Conservation (phyloP, 2,113 vertebrate species). For the Brachyhypopomus gauderio region DNA sequence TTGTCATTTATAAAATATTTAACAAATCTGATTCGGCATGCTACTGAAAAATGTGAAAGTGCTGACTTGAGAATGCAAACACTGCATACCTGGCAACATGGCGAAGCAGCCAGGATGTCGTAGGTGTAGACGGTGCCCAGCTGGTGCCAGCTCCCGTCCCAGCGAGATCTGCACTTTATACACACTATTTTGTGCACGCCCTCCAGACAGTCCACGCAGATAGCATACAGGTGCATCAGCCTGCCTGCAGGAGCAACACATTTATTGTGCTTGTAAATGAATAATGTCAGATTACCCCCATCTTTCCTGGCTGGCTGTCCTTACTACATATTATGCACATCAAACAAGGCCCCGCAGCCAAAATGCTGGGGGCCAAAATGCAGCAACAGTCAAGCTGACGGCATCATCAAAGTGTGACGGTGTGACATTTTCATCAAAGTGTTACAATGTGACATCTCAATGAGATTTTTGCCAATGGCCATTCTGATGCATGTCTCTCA, state of each 20-base stretch:
- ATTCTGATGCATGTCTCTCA: not conserved
- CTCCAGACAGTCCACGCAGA: conserved; percentile 98
- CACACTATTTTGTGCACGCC: conserved; percentile 99
- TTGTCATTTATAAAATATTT: too few species aligned
- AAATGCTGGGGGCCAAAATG: not conserved
- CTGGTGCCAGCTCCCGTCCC: conserved; percentile 99
- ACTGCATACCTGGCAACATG: conserved; percentile 91
- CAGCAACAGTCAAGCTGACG: not conserved
- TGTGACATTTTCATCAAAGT: not conserved
- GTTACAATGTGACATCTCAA: not conserved
- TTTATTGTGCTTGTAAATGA: conserved; percentile 15
- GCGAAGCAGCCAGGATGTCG: conserved; percentile 95
- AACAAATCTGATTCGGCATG: too few species aligned
- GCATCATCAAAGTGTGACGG: too few species aligned
- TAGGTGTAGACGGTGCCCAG: conserved; percentile 99
- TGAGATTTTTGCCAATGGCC: too few species aligned
- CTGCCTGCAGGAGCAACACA: conserved; percentile 80
- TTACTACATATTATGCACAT: not conserved
- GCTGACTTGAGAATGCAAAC: not conserved
- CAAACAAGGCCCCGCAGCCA: not conserved
- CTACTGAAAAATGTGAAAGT: too few species aligned
- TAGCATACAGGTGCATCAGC: conserved; percentile 97
- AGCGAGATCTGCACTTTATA: conserved; percentile 98
- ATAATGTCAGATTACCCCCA: too few species aligned
- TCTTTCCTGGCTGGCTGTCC: not conserved